Percentiles rank a stretch among this genome's conserved stretches.
Evolutionary conservation across 2,888 invertebrate genomes (phyloP).

Genomic region (Lydus trimaculatus): DNA sequence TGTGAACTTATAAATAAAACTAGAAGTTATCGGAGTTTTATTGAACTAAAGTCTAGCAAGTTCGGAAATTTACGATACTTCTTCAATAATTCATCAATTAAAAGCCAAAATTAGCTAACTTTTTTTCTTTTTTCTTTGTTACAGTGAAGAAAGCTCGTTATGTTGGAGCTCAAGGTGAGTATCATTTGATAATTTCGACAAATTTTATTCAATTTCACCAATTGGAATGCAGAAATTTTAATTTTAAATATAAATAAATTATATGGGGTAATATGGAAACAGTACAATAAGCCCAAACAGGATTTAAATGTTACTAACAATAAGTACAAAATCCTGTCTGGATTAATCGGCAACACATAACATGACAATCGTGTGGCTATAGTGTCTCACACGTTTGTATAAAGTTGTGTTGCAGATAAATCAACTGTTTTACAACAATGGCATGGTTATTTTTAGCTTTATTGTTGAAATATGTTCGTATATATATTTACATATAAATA

Average conservation of each 20-base stretch:
- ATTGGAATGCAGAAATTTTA: conserved; percentile 9
- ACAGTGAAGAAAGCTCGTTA: conserved; percentile 90
- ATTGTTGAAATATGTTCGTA: neutral
- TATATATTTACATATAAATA: neutral
- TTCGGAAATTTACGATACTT: too few species aligned
- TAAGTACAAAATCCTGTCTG: conserved; percentile 20
- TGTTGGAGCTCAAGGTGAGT: conserved; percentile 83
- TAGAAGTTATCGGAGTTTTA: too few species aligned
- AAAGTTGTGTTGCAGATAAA: too few species aligned
- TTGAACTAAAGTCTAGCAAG: too few species aligned
- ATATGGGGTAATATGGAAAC: conserved; percentile 15
- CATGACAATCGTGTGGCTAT: conserved; percentile 35
- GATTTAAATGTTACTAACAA: too few species aligned
- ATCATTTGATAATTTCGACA: conserved; percentile 4
- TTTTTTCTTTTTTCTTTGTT: conserved; percentile 63
- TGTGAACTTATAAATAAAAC: too few species aligned
- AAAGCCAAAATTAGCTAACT: neutral
- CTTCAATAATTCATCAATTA: too few species aligned
- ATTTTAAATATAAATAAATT: conserved; percentile 10
- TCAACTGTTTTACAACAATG: too few species aligned
- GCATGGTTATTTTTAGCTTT: too few species aligned
- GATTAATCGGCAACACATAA: conserved; percentile 34
- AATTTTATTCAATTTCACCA: too few species aligned
- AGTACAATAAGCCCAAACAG: conserved; percentile 21
- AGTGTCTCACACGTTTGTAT: conserved; percentile 23